A percentile compares a stretch with the other conserved stretches of the same genome.
Conservation (phyloP, 2,113 vertebrate genomes). For the Sterrhoptilus dennistouni region DNA sequence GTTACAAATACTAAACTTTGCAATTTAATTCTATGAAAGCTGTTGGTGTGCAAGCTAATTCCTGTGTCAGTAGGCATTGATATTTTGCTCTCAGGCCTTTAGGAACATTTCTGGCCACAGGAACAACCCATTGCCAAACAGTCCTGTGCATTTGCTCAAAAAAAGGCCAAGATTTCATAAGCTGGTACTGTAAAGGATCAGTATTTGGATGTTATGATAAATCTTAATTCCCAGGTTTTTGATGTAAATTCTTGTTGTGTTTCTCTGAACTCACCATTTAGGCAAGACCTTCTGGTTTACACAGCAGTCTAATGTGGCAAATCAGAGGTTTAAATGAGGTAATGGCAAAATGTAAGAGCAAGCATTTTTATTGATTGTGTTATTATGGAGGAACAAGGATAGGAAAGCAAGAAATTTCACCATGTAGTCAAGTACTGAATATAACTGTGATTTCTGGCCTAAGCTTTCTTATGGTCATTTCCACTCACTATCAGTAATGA, state of each 20-base stretch:
- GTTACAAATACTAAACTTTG: neutral
- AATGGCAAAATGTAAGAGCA: neutral
- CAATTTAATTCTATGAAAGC: neutral
- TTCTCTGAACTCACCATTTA: neutral
- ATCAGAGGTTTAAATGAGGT: neutral
- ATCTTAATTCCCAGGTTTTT: neutral
- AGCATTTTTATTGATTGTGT: neutral
- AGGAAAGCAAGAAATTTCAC: neutral
- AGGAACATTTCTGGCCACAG: neutral
- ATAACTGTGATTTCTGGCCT: neutral
- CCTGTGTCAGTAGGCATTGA: neutral
- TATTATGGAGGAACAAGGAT: neutral
- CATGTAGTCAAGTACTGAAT: neutral
- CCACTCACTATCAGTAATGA: neutral
- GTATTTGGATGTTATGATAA: neutral
- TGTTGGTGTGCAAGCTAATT: neutral
- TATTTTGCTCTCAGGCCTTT: neutral
- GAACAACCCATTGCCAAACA: neutral
- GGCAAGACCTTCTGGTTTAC: neutral
- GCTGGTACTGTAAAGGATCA: neutral
- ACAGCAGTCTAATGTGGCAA: neutral
- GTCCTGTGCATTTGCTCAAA: neutral
- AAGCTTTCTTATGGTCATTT: neutral
- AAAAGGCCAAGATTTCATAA: neutral
- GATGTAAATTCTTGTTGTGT: neutral